Conservation (phyloP, 1,140 invertebrate species). For the Brachionus asplanchnoidis region DNA sequence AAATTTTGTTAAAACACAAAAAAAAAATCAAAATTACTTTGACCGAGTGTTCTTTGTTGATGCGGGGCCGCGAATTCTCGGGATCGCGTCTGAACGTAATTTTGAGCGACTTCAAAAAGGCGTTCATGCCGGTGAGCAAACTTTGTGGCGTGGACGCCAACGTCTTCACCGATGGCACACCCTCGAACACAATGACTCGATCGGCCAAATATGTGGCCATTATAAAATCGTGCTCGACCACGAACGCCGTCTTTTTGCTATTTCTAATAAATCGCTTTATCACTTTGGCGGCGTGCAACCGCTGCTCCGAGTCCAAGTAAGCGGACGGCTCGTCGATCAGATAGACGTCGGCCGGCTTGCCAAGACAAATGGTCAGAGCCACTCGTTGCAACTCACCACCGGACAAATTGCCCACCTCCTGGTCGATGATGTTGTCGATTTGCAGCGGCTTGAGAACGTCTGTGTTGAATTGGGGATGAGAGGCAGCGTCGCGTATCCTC, state of each 20-base stretch:
- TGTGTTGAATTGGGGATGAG: constrained; percentile 95
- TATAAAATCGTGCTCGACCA: constrained; percentile 99
- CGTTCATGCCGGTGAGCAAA: constrained; percentile 93
- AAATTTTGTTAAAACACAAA: not conserved
- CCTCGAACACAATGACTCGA: constrained; percentile 96
- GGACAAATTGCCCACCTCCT: constrained; percentile 90
- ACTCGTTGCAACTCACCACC: constrained; percentile 98
- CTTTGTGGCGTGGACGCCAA: constrained; percentile 87
- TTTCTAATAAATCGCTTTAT: constrained; percentile 97
- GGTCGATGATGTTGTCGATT: constrained; percentile 96
- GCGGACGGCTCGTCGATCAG: constrained; percentile 98
- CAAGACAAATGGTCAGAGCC: constrained; percentile 87
- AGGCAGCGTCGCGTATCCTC: constrained; percentile 90
- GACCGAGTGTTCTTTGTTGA: constrained; percentile 92
- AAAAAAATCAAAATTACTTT: constrained; percentile 65
- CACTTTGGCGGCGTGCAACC: constrained; percentile 97
- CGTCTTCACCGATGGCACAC: constrained; percentile 78
- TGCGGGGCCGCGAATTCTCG: constrained; percentile 94
- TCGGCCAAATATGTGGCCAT: constrained; percentile 99
- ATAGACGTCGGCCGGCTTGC: constrained; percentile 97
- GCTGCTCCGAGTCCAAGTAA: constrained; percentile 98
- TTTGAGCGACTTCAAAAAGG: constrained; percentile 88
- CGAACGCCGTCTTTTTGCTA: constrained; percentile 97
- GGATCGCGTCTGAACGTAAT: constrained; percentile 98
- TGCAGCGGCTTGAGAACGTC: constrained; percentile 98